Evolutionary conservation across 2,888 invertebrate species (phyloP), one percentile per base, ranked within the genome.

Genomic region (Sepioteuthis lessoniana): DNA sequence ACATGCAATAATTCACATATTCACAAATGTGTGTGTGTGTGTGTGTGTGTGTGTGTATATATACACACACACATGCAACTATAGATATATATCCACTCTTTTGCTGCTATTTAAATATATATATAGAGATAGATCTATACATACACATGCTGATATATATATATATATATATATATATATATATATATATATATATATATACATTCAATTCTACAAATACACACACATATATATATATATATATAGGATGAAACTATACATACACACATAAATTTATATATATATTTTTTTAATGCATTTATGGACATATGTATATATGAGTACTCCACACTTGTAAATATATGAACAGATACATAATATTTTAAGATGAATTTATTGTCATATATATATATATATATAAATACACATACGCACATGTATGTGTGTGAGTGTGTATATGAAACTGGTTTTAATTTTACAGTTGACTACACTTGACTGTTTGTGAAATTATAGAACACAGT

Each of bases 231-330:
- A 42, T 42, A 42, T 42, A 42, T n/a, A n/a, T n/a, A n/a, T n/a
- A n/a, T n/a, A n/a, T n/a, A n/a, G n/a, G n/a, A n/a, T 42, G n/a
- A 21, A 91, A 38, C 8, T 91, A 91, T 91, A 91, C 25, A 35
- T 37, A 37, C n/a, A 35, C 25, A 37, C 8, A 37, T 91, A 91
- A n/a, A 91, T 91, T n/a, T 91, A 37, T 91, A 37, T 91, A 37
- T 37, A 91, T 91, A 37, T 91, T 37, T 91, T 7, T 91, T n/a
- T 91, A 37, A 91, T 91, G n/a, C 35, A 37, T 91, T n/a, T 91
- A 91, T n/a, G n/a, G 35, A 91, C n/a, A 37, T 10, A 91, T 37
- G 8, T 91, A 91, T 91, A 91, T 91, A 37, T 37, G n/a, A n/a
- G n/a, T n/a, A n/a, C n/a, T n/a, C n/a, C n/a, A n/a, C n/a, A n/a